Conservation (phyloP, 2,888 invertebrate species). For the Oscheius onirici region DNA sequence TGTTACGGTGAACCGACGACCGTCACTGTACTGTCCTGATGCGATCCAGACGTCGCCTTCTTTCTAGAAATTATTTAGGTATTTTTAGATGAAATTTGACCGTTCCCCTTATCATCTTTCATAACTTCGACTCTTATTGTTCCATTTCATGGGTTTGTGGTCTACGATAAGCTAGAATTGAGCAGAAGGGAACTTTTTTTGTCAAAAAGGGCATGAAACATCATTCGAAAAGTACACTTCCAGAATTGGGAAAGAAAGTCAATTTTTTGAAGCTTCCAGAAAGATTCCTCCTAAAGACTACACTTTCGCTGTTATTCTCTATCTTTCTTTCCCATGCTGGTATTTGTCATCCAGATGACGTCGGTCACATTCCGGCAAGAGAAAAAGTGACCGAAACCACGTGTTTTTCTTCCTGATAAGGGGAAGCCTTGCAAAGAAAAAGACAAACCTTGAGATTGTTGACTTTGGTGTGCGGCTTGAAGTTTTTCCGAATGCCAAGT, state of each 20-base stretch:
- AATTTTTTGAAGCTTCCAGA: too few relatives aligned
- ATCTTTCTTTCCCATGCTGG: neutral
- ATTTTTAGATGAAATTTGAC: too few relatives aligned
- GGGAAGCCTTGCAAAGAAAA: neutral
- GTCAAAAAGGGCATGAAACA: too few relatives aligned
- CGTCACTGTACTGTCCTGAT: slow-evolving; percentile 39
- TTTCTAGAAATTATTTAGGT: slow-evolving; percentile 33
- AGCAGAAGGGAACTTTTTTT: too few relatives aligned
- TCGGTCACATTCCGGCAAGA: neutral
- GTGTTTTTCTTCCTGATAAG: neutral
- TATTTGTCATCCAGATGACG: slow-evolving; percentile 10
- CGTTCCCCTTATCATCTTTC: too few relatives aligned
- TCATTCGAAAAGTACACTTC: too few relatives aligned
- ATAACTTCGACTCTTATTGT: too few relatives aligned
- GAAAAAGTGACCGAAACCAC: neutral
- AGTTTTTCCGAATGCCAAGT: slow-evolving; percentile 51
- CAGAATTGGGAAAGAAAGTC: too few relatives aligned
- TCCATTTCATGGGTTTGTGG: too few relatives aligned
- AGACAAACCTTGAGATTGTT: slow-evolving; percentile 51
- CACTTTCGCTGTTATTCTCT: neutral
- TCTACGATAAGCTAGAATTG: too few relatives aligned
- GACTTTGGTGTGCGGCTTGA: slow-evolving; percentile 53
- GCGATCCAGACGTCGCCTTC: slow-evolving; percentile 44
- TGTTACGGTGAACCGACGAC: slow-evolving; percentile 37
- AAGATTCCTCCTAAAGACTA: neutral